Percentiles rank a stretch among this genome's conserved stretches.
These are phyloP conservation scores for Branchellion lobata DNA, from an alignment of 2,888 invertebrate species.

Conservation along the genomic window DNA sequence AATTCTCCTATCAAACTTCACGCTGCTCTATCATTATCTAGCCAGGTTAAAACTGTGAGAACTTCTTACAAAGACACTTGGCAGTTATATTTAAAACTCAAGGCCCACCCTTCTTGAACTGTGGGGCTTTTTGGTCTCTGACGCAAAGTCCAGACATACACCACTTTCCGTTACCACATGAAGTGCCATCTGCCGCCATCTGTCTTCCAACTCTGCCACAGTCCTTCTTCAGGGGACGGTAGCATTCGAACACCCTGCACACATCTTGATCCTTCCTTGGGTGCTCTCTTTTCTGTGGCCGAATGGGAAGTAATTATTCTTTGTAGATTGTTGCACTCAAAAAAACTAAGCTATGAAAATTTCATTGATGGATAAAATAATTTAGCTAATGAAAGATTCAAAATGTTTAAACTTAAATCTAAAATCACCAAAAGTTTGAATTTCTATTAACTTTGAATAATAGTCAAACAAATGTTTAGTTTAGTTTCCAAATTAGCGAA, in stretches of 20 bases:
- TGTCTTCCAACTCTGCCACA: not conserved
- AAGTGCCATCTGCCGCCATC: not conserved
- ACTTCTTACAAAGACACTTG: too few species aligned
- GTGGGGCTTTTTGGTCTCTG: not conserved
- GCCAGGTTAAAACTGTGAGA: not conserved
- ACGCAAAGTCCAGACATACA: not conserved
- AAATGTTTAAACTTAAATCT: too few species aligned
- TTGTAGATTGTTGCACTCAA: too few species aligned
- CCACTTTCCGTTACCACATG: slow-evolving; percentile 12
- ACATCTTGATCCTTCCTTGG: not conserved
- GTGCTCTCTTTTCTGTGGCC: too few species aligned
- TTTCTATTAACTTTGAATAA: too few species aligned
- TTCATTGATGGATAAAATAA: too few species aligned
- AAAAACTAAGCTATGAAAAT: too few species aligned
- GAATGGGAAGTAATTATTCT: too few species aligned
- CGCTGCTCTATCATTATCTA: not conserved
- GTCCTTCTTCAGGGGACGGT: not conserved
- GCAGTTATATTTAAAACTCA: too few species aligned
- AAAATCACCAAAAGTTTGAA: too few species aligned
- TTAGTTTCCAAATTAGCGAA: not conserved
- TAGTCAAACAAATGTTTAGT: too few species aligned
- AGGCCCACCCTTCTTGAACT: not conserved
- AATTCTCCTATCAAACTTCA: not conserved
- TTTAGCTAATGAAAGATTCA: too few species aligned
- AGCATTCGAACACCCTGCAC: not conserved